phyloP scores from a whole-genome alignment of 2,113 vertebrate species.

The Strigops habroptila region DNA sequence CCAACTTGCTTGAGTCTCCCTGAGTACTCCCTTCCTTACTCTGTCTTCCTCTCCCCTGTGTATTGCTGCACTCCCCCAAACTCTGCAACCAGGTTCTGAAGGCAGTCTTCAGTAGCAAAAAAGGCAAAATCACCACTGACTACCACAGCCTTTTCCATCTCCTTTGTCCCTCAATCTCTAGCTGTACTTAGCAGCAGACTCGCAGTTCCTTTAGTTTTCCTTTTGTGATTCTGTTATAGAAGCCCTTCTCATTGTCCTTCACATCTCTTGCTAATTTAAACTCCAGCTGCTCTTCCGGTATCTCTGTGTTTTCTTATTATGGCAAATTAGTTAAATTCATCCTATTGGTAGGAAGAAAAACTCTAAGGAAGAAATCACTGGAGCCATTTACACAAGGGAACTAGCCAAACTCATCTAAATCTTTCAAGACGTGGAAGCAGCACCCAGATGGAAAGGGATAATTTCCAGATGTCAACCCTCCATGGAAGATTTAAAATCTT shows the following conservation, averaged over 20 bases:
- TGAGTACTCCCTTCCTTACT: not conserved
- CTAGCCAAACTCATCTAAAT: not conserved
- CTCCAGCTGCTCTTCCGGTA: not conserved
- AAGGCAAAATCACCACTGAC: not conserved
- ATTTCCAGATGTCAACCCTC: slow-evolving; percentile 13
- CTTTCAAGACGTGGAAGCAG: not conserved
- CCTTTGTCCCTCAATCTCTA: not conserved
- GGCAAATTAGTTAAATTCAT: not conserved
- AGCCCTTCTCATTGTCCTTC: not conserved
- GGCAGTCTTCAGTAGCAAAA: not conserved
- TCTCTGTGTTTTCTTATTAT: not conserved
- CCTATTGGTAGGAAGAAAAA: not conserved
- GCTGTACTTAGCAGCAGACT: not conserved
- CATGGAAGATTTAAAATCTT: not conserved
- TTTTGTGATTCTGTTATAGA: not conserved
- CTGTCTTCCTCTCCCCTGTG: not conserved
- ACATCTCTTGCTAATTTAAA: not conserved
- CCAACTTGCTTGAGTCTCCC: not conserved
- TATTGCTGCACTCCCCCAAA: not conserved
- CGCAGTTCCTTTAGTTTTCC: not conserved
- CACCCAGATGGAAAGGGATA: not conserved
- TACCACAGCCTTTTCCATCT: not conserved
- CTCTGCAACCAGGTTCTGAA: not conserved
- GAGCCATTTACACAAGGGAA: slow-evolving; percentile 4
- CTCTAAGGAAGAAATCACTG: not conserved